Evolutionary conservation across 2,888 invertebrate species (phyloP), one percentile per base, ranked within the genome.

Genomic region (Cephus spinipes): DNA sequence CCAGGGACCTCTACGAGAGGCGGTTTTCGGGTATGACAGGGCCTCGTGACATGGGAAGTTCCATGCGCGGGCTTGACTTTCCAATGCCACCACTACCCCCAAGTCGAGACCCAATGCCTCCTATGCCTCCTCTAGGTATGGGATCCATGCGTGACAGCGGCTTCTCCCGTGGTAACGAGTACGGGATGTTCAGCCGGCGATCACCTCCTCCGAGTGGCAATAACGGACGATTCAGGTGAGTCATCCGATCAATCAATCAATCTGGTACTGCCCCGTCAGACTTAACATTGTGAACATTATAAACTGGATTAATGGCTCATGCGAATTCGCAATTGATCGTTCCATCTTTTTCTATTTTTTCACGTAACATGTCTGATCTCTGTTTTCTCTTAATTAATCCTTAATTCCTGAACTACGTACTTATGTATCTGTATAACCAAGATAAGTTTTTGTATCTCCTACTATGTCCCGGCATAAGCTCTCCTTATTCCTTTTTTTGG

Each of bases 161-260:
- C 93, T 92, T 93, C 92, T 92, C 95, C 93, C 93, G 93, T 78
- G 91, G 93, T 68, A 92, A 92, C 87, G 94, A 96, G 91, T 96
- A 96, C 91, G 94, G 95, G 86, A 96, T 97, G 95, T 97, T 96
- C 92, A 97, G 96, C 92, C 94, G 97, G 84, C 93, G 97, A 87
- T 96, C 96, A 85, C 96, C 97, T 85, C 96, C 96, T 77, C 91
- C 91, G 75, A 90, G 89, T 81, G 91, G 90, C 82, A 91, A 90
- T 85, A 91, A 90, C 83, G 90, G 91, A 82, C 86, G 91, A 86
- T 91, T 91, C 87, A 91, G 91, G 91, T 91, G 87, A 91, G 90
- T 90, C 33, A 55, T 55, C 68, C 30, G 71, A 30, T 76, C 31
- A 15, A 73, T 75, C n/a, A n/a, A 73, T 75, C n/a, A 30, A 40